phyloP scores from a whole-genome alignment of 2,888 invertebrate species.

The Lycia hirtaria region DNA sequence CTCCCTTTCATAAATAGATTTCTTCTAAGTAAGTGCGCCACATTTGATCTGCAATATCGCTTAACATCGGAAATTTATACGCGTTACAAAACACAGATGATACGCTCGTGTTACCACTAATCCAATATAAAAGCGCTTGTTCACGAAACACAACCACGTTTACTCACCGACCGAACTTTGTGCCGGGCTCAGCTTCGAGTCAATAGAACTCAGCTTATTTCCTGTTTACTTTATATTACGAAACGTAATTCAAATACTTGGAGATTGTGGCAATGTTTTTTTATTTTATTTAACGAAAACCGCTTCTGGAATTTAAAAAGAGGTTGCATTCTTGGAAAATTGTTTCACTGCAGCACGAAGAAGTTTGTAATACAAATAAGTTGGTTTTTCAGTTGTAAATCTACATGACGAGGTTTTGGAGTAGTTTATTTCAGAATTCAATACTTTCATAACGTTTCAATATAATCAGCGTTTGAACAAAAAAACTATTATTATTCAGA shows the following conservation, averaged over 20 bases:
- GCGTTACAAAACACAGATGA: not conserved
- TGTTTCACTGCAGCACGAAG: no score
- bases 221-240: conserved; percentile 21
- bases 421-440: no score
- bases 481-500: conserved; percentile 1
- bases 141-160: conserved; percentile 1
- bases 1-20: no score
- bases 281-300: conserved; percentile 12
- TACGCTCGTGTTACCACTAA: not conserved
- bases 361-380: no score
- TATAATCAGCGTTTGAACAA: not conserved
- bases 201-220: conserved; percentile 27
- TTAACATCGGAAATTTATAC: no score
- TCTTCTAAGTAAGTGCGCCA: no score
- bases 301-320: not conserved
- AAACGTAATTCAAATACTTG: conserved; percentile 13
- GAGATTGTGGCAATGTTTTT: conserved; percentile 13
- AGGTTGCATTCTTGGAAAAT: not conserved
- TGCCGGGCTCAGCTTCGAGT: conserved; percentile 9
- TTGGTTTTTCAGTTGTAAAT: no score
- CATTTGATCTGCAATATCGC: no score
- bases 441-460: not conserved
- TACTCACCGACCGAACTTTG: conserved; percentile 20
- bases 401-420: no score
- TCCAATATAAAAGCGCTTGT: conserved; percentile 3